These are phyloP conservation scores for Vanessa tameamea DNA, from an alignment of 1,140 invertebrate species.

Conservation along the genomic window DNA sequence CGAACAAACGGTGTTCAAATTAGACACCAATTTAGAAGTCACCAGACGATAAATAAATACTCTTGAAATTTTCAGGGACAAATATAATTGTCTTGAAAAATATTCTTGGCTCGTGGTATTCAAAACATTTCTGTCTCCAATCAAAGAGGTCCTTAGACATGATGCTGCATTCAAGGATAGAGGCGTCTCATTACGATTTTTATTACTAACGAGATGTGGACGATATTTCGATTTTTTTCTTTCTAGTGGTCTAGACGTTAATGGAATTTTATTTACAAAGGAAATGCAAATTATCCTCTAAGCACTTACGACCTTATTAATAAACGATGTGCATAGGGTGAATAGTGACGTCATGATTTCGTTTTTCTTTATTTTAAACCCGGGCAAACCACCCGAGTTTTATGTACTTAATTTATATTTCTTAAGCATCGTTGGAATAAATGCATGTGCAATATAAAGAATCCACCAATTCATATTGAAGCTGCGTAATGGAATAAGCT, in stretches of 20 bases:
- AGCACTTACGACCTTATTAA: neutral
- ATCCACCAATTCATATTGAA: too few relatives aligned
- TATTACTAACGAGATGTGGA: constrained; percentile 13
- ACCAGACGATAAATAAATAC: constrained; percentile 2
- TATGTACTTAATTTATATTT: too few relatives aligned
- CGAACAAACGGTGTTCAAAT: neutral
- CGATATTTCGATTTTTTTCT: constrained; percentile 13
- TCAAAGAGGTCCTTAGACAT: constrained; percentile 1
- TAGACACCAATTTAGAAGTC: neutral
- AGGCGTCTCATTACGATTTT: constrained; percentile 13
- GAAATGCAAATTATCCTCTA: neutral
- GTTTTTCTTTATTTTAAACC: too few relatives aligned
- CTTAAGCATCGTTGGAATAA: too few relatives aligned
- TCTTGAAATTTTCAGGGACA: neutral
- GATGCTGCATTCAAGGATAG: neutral
- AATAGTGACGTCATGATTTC: neutral
- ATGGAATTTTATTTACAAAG: neutral
- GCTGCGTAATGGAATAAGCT: too few relatives aligned
- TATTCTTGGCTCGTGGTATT: neutral
- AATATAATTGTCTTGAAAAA: constrained; percentile 8
- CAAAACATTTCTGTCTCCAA: neutral
- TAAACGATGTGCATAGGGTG: neutral
- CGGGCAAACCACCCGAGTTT: too few relatives aligned
- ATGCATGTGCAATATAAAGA: too few relatives aligned
- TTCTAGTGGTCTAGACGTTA: constrained; percentile 5